Evolutionary conservation across 2,797 vertebrate genomes (phyloP).

Genomic region (Sphaeramia orbicularis): DNA sequence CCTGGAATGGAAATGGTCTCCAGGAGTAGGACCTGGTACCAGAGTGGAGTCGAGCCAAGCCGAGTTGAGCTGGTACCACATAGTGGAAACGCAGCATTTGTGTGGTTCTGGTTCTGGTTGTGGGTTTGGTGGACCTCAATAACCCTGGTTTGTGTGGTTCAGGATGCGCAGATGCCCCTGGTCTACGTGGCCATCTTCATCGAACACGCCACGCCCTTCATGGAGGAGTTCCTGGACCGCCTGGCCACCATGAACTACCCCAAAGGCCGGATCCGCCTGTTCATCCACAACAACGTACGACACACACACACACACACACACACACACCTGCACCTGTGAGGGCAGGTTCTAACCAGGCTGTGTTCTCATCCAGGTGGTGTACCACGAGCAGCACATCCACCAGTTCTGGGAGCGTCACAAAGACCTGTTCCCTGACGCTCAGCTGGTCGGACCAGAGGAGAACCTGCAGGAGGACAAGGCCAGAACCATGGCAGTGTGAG

Average conservation of each 20-base stretch:
- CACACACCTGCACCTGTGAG: background rate
- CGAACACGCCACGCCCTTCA: conserved; percentile 88
- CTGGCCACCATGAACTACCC: conserved; percentile 88
- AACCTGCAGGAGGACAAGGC: conserved; percentile 86
- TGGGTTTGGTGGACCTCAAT: too few species aligned
- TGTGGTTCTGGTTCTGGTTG: too few species aligned
- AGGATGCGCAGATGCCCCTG: conserved; percentile 87
- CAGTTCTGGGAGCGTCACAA: conserved; percentile 83
- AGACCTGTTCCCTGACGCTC: conserved; percentile 77
- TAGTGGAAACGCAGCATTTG: too few species aligned
- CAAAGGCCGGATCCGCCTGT: conserved; percentile 78
- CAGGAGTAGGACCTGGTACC: too few species aligned
- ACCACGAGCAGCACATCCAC: conserved; percentile 89
- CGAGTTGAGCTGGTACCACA: too few species aligned
- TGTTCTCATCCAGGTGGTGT: conserved; percentile 84
- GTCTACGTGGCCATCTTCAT: conserved; percentile 89
- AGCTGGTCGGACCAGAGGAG: conserved; percentile 90
- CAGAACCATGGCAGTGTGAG: conserved; percentile 91
- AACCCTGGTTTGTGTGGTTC: background rate
- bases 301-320: background rate
- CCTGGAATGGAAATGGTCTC: too few species aligned
- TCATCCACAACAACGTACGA: conserved; percentile 90
- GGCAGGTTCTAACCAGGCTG: too few species aligned
- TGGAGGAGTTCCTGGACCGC: conserved; percentile 89
- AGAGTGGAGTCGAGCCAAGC: too few species aligned